These are phyloP conservation scores for Sebastes hopkinsi DNA, from an alignment of 2,797 vertebrate species.

Conservation along the genomic window DNA sequence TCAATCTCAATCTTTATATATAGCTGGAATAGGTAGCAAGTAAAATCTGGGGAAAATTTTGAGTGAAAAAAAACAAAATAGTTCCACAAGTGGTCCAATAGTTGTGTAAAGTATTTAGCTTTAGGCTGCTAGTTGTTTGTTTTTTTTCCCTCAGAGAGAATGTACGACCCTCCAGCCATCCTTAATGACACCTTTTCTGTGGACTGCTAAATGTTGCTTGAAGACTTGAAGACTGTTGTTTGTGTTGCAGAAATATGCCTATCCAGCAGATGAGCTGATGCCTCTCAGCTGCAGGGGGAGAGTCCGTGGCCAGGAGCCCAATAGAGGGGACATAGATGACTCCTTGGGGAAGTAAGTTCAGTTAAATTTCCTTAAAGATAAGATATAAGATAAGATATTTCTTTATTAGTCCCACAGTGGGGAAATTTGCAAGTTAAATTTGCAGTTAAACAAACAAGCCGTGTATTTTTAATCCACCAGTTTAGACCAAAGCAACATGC, in stretches of 20 bases:
- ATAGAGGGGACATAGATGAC: slow-evolving; percentile 86
- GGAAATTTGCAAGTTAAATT: too few species aligned
- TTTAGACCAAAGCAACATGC: not conserved
- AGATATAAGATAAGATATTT: too few species aligned
- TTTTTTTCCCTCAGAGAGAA: not conserved
- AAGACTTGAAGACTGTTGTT: not conserved
- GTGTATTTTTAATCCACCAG: not conserved
- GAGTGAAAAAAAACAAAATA: not conserved
- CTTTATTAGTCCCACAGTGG: not conserved
- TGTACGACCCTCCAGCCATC: not conserved
- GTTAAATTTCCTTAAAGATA: not conserved
- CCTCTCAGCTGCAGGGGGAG: slow-evolving; percentile 86
- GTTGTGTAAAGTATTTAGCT: not conserved
- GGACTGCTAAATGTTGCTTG: not conserved
- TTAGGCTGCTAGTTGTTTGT: not conserved
- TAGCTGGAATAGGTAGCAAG: not conserved
- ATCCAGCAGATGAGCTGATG: slow-evolving; percentile 88
- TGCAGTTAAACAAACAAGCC: not conserved
- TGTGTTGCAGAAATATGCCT: slow-evolving; percentile 83
- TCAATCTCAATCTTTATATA: not conserved
- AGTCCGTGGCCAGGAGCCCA: slow-evolving; percentile 85
- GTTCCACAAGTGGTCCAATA: not conserved
- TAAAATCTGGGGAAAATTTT: not conserved
- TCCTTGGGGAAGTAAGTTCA: slow-evolving; percentile 84
- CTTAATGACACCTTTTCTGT: not conserved